Evolutionary conservation across 30 jellyfish, hydroid and myxozoan genomes (phyloP).

Genomic region (Hydractinia symbiolongicarpus): DNA sequence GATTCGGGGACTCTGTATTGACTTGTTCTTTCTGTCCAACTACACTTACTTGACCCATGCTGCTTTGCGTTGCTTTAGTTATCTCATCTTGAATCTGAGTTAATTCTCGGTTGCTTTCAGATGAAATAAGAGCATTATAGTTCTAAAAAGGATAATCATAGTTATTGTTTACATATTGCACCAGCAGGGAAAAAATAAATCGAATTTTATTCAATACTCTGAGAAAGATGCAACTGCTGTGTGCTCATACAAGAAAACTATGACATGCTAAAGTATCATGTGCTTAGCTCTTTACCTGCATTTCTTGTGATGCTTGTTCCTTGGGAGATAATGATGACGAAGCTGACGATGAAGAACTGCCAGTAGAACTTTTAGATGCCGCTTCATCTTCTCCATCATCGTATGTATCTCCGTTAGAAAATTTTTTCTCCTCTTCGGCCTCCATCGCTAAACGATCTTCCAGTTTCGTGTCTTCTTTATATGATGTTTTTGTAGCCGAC

Average conservation of each 20-base stretch:
- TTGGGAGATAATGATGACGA: conserved; percentile 92
- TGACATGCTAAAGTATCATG: no score
- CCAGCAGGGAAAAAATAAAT: no score
- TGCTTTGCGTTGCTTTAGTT: conserved; percentile 80
- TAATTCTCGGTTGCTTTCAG: conserved; percentile 90
- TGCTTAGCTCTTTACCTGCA: conserved; percentile 67
- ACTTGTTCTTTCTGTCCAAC: conserved; percentile 79
- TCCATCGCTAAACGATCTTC: conserved; percentile 98
- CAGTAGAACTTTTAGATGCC: conserved; percentile 38
- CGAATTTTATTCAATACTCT: no score
- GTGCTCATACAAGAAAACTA: no score
- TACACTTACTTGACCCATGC: conserved; percentile 98
- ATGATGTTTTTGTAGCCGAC: conserved; percentile 36
- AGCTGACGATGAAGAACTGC: conserved; percentile 59
- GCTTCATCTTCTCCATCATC: conserved; percentile 60
- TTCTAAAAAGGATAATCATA: conserved; percentile 34
- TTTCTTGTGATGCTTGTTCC: conserved; percentile 98
- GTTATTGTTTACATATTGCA: not conserved
- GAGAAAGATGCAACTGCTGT: no score
- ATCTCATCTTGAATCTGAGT: conserved; percentile 96
- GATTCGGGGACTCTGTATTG: conserved; percentile 32
- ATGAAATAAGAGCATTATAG: conserved; percentile 89
- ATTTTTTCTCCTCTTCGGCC: conserved; percentile 97
- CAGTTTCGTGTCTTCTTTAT: conserved; percentile 86
- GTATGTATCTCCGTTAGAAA: conserved; percentile 88